Base-by-base conservation (phyloP, 1,140 invertebrate species). In the Drosophila tropicalis region DNA sequence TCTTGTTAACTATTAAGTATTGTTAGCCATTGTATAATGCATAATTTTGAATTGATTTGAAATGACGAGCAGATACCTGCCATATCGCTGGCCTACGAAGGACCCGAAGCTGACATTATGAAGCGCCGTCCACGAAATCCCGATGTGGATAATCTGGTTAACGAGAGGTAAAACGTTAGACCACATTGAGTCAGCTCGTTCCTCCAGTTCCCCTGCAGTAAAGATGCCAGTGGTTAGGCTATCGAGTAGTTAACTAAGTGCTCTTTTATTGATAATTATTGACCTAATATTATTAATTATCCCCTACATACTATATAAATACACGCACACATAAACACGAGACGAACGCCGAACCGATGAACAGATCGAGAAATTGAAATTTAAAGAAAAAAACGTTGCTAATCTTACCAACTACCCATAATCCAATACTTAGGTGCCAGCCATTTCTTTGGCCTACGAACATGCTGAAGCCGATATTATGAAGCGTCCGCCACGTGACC, bases 371-470 rank as follows among this genome's bases (percentile, higher is more conserved):
- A 4, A 22, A 12, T 22, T 19, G 17, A 19, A 22, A 51, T 1
- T 12, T 22, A 47, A n/a, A 47, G 22, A 61, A 44, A 66, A 79
- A 82, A 79, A 62, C 62, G 75, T 82, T 83, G 83, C 83, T 87
- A 87, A 87, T 89, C 62, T 83, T 87, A 83, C 79, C 81, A 80
- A 72, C 86, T 81, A 76, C 71, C 71, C 75, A 84, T 80, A 80
- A 89, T 87, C 76, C 84, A 87, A 83, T 79, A 83, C 80, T 69
- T 94, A 98, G 97, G 97, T 99, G 93, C 99, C 98, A 93, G 99
- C 99, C 94, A 99, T 99, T 95, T 99, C 99, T 91, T 95, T 99
- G 94, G 98, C 99, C 93, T 99, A 99, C 95, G 99, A 99, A 96
- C 96, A 98, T 94, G 98, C 99, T 91, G 99, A 99, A 95, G 98